Conservation (phyloP, 1,140 invertebrate genomes). For the Paralvinella palmiformis region DNA sequence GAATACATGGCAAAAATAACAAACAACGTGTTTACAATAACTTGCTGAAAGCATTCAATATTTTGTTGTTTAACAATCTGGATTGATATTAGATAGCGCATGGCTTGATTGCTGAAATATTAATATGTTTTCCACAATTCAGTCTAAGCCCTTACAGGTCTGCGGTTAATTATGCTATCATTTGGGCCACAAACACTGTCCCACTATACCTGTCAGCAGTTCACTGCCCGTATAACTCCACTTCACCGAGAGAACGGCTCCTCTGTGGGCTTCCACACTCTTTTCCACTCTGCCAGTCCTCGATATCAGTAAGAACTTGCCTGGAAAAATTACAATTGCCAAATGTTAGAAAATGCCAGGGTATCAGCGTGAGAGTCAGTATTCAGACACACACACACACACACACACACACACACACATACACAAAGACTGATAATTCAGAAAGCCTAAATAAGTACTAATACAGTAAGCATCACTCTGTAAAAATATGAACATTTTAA, state of each 20-base stretch:
- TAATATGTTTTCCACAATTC: too few species aligned
- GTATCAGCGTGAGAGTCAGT: background rate
- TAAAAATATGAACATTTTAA: too few species aligned
- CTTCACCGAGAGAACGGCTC: constrained; percentile 65
- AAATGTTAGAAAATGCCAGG: background rate
- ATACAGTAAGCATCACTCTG: too few species aligned
- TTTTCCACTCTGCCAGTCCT: constrained; percentile 87
- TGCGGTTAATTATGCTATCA: too few species aligned
- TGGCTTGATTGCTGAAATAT: too few species aligned
- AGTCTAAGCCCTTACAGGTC: too few species aligned
- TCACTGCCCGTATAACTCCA: constrained; percentile 93
- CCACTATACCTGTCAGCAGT: constrained; percentile 79
- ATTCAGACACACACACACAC: background rate
- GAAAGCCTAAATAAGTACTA: background rate
- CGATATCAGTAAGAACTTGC: constrained; percentile 83
- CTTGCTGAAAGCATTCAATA: too few species aligned
- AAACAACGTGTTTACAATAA: too few species aligned
- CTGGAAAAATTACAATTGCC: constrained; percentile 43
- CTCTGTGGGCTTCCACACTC: constrained; percentile 84
- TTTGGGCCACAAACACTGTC: too few species aligned
- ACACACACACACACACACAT: background rate
- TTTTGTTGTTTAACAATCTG: too few species aligned
- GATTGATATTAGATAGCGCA: too few species aligned
- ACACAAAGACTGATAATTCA: background rate
- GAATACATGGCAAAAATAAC: too few species aligned